Conservation (phyloP, 1,140 invertebrate species). For the Archegozetes longisetosus region DNA sequence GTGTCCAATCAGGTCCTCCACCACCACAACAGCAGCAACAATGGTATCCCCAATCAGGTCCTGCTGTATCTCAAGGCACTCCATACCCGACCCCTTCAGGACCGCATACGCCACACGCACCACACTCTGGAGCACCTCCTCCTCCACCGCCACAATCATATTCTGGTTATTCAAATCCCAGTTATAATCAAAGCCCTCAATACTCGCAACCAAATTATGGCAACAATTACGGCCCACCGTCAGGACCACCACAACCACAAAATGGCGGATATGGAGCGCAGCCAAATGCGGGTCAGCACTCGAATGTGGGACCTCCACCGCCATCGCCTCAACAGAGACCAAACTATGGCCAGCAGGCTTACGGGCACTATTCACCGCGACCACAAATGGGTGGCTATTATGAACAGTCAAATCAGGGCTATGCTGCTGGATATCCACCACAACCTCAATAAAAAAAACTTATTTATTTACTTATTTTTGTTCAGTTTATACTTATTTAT, state of each 20-base stretch:
- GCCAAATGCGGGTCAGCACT: background rate
- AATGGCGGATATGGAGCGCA: background rate
- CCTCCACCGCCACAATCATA: background rate
- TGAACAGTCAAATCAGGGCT: background rate
- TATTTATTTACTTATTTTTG: background rate
- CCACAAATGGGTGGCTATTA: background rate
- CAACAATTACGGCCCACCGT: background rate
- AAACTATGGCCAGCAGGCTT: background rate
- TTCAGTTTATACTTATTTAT: background rate
- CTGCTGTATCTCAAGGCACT: background rate
- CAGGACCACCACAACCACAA: slow-evolving; percentile 5
- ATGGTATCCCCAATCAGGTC: background rate
- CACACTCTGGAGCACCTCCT: background rate
- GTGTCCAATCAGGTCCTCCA: background rate
- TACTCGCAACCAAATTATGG: background rate
- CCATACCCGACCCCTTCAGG: background rate
- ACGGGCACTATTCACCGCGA: background rate
- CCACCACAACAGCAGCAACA: background rate
- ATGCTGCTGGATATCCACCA: background rate
- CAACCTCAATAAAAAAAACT: background rate
- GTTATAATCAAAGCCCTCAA: background rate
- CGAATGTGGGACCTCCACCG: too few species aligned
- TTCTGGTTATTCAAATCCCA: background rate
- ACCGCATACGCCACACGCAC: background rate
- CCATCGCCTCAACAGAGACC: background rate